Evolutionary conservation across 64 coral and sea anemone genomes (phyloP).

Genomic region (Montipora capricornis): DNA sequence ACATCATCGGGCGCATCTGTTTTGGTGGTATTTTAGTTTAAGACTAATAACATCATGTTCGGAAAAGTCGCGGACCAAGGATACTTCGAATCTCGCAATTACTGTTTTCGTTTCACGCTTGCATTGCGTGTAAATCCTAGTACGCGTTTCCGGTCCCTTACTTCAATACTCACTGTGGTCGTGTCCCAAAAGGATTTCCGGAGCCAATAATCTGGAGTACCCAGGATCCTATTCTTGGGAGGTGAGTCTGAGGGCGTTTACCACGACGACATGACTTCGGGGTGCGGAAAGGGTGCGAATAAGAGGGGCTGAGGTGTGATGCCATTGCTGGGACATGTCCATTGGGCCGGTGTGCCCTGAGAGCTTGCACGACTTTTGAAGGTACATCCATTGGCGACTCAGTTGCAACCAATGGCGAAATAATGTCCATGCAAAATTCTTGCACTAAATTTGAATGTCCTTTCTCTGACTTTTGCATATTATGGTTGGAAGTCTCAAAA

Average conservation of each 20-base stretch:
- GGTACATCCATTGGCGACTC: slow-evolving; percentile 30
- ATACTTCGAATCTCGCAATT: too few relatives aligned
- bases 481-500: background rate
- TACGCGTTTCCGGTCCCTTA: background rate
- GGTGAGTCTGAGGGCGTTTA: background rate
- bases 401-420: background rate
- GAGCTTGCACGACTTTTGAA: slow-evolving; percentile 33
- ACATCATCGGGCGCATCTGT: too few relatives aligned
- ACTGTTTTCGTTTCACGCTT: too few relatives aligned
- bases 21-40: too few relatives aligned
- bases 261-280: slow-evolving; percentile 94
- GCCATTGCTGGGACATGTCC: slow-evolving; percentile 63
- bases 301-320: slow-evolving; percentile 49
- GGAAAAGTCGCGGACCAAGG: too few relatives aligned
- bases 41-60: too few relatives aligned
- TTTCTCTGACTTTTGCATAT: background rate
- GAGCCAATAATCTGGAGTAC: slow-evolving; percentile 96
- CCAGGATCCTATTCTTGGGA: slow-evolving; percentile 85
- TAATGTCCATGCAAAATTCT: slow-evolving; percentile 6
- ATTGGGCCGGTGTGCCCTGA: slow-evolving; percentile 15
- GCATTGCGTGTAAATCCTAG: background rate
- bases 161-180: slow-evolving; percentile 82
- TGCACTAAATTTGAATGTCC: background rate
- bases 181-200: slow-evolving; percentile 87
- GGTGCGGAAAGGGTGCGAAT: slow-evolving; percentile 81